Evolutionary conservation across 1,140 invertebrate genomes (phyloP).

Genomic region (Ceratosolen fusciceps): DNA sequence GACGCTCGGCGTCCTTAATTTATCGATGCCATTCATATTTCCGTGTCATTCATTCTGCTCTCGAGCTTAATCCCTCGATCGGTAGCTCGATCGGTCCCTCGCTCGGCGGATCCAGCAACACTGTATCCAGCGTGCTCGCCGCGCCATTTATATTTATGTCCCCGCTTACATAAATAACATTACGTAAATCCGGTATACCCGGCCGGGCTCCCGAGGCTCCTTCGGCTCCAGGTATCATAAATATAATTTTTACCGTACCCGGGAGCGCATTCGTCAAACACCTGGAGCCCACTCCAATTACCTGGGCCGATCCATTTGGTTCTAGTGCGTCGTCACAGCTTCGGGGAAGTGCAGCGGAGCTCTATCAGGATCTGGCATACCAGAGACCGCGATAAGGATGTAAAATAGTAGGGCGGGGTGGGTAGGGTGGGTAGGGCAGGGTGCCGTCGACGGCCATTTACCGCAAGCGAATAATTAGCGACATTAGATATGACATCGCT

Average conservation of each 20-base stretch:
- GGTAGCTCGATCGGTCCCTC: background rate
- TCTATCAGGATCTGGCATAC: no score
- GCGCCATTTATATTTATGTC: constrained; percentile 6
- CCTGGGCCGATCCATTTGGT: constrained; percentile 14
- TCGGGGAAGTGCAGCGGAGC: constrained; percentile 5
- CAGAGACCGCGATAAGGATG: no score
- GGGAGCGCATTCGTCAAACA: background rate
- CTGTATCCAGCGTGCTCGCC: background rate
- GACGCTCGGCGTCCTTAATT: constrained; percentile 17
- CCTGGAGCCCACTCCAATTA: background rate
- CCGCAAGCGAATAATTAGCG: background rate
- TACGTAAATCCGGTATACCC: constrained; percentile 19
- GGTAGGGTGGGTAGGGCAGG: no score
- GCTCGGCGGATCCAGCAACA: background rate
- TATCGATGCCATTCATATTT: constrained; percentile 18
- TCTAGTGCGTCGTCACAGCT: background rate
- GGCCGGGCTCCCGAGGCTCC: background rate
- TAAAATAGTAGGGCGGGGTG: no score
- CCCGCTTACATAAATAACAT: constrained; percentile 25
- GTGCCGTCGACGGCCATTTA: background rate
- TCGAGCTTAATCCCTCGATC: background rate
- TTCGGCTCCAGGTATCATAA: background rate
- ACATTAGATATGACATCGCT: background rate
- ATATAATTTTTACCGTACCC: constrained; percentile 11
- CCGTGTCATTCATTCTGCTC: background rate